A percentile compares a stretch with the other conserved stretches of the same genome.
phyloP scores from a whole-genome alignment of 2,888 invertebrate species.

The Listrodromus nycthemerus region DNA sequence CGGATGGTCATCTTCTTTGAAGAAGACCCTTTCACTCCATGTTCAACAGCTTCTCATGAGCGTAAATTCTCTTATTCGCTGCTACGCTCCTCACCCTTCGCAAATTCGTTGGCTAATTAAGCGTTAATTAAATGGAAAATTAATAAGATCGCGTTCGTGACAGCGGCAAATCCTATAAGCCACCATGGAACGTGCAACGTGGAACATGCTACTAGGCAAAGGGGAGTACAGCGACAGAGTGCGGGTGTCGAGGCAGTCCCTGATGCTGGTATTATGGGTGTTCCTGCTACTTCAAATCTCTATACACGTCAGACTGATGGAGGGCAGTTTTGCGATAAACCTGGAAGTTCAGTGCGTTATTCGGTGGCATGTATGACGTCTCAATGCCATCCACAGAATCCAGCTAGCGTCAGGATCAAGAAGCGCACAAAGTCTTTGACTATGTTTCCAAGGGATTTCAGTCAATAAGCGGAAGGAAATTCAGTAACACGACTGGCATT shows the following conservation, averaged over 20 bases:
- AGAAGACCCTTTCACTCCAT: not conserved
- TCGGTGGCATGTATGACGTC: not conserved
- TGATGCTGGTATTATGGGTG: conserved; percentile 32
- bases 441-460: conserved; percentile 4
- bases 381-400: not conserved
- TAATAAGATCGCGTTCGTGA: conserved; percentile 77
- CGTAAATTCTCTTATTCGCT: not conserved
- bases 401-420: conserved; percentile 4
- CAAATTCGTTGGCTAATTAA: conserved; percentile 75
- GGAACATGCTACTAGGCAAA: conserved; percentile 68
- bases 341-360: conserved; percentile 3
- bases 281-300: not conserved
- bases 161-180: conserved; percentile 76
- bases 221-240: not conserved
- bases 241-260: not conserved
- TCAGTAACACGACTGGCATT: not conserved
- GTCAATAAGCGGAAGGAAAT: not conserved
- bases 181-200: conserved; percentile 74
- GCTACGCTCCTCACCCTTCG: not conserved
- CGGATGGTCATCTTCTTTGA: too few relatives aligned
- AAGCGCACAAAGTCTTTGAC: not conserved
- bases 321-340: conserved; percentile 34
- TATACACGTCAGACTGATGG: conserved; percentile 6
- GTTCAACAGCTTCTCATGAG: not conserved
- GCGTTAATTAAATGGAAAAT: conserved; percentile 80